A percentile compares a stretch with the other conserved stretches of the same genome.
Conservation (phyloP, 2,113 vertebrate genomes). For the Coryphaenoides rupestris region DNA sequence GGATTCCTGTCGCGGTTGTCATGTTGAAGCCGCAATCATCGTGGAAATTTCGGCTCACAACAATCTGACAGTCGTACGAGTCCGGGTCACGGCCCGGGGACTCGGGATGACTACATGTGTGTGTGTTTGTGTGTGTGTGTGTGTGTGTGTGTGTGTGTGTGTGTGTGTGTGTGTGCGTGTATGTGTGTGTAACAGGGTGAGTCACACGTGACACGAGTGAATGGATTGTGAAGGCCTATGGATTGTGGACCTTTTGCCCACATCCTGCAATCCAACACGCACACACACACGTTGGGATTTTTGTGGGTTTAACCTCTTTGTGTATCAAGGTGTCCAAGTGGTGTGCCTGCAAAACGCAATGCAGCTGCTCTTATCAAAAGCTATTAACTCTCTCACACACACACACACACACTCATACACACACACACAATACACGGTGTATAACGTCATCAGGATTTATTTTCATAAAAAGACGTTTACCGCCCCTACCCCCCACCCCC, state of each 20-base stretch:
- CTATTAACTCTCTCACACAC: constrained; percentile 36
- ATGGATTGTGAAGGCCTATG: constrained; percentile 20
- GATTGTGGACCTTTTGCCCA: neutral
- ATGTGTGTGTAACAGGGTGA: constrained; percentile 20
- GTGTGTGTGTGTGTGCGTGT: no score
- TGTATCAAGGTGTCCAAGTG: constrained; percentile 33
- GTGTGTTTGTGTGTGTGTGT: neutral
- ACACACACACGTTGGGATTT: constrained; percentile 17
- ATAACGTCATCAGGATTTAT: constrained; percentile 1
- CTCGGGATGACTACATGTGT: no score
- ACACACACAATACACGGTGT: neutral
- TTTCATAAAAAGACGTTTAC: constrained; percentile 1
- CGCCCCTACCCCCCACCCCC: constrained; percentile 7
- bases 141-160: neutral
- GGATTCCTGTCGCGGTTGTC: no score
- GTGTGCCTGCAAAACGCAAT: constrained; percentile 28
- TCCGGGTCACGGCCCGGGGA: no score
- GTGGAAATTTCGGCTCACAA: no score
- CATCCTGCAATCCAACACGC: constrained; percentile 29
- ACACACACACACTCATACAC: no score
- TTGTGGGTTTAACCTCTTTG: constrained; percentile 29
- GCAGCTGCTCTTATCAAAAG: constrained; percentile 47
- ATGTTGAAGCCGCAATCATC: no score
- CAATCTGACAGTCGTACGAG: no score
- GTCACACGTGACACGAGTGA: constrained; percentile 6